Evolutionary conservation across 2,113 vertebrate genomes (phyloP).

Genomic region (Cochlearius cochlearius): DNA sequence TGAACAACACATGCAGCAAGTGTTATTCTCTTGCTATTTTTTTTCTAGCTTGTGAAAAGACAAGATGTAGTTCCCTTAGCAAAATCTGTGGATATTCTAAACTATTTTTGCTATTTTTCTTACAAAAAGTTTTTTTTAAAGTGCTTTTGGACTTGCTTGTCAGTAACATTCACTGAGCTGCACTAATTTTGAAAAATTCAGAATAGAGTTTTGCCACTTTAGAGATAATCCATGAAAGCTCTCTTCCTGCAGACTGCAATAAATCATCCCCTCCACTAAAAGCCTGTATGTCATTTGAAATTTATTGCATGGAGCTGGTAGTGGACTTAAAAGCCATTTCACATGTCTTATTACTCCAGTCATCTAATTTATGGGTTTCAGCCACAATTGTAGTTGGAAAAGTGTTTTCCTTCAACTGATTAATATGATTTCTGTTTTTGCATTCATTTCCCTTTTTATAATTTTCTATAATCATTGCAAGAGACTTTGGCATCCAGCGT

Average conservation of each 20-base stretch:
- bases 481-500: constrained; percentile 1
- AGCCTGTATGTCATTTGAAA: constrained; percentile 81
- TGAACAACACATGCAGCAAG: not conserved
- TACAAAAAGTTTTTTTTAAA: constrained; percentile 6
- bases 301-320: constrained; percentile 77
- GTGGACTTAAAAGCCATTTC: constrained; percentile 84
- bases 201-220: constrained; percentile 79
- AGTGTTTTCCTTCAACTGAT: constrained; percentile 73
- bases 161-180: constrained; percentile 68
- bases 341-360: constrained; percentile 81
- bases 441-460: constrained; percentile 28
- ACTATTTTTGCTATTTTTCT: constrained; percentile 35
- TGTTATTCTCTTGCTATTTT: not conserved
- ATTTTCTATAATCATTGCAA: not conserved
- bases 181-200: constrained; percentile 78
- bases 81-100: not conserved
- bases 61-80: not conserved
- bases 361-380: constrained; percentile 80
- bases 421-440: constrained; percentile 69
- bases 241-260: constrained; percentile 75
- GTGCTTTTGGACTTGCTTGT: constrained; percentile 60
- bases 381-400: constrained; percentile 68
- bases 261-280: constrained; percentile 80
- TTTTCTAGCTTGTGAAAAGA: not conserved
- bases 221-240: constrained; percentile 81